Evolutionary conservation across 2,888 invertebrate genomes (phyloP).

Genomic region (Temnothorax ravouxi): DNA sequence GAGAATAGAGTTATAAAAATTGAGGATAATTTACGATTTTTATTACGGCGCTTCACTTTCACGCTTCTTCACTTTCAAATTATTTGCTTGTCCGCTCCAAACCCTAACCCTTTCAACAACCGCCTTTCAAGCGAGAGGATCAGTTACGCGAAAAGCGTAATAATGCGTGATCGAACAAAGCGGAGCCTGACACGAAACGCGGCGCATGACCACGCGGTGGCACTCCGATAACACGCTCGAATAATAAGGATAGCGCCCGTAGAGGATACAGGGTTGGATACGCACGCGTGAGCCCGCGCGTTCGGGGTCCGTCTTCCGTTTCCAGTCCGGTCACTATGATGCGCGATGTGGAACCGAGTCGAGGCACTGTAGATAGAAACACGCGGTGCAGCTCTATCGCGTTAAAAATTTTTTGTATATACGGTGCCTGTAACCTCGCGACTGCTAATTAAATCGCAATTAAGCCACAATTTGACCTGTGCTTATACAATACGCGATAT

Average conservation of each 20-base stretch:
- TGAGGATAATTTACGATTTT: neutral
- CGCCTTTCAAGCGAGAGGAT: neutral
- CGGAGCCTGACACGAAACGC: slow-evolving; percentile 12
- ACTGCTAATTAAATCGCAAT: neutral
- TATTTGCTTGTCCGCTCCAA: neutral
- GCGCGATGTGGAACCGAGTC: slow-evolving; percentile 50
- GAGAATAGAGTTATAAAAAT: neutral
- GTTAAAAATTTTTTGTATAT: neutral
- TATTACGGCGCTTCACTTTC: neutral
- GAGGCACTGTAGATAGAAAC: neutral
- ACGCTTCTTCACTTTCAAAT: neutral
- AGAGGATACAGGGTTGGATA: slow-evolving; percentile 86
- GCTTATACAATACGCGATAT: neutral
- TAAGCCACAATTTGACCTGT: neutral
- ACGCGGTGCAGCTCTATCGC: neutral
- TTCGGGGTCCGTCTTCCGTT: slow-evolving; percentile 85
- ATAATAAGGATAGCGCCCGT: slow-evolving; percentile 83
- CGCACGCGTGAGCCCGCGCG: slow-evolving; percentile 85
- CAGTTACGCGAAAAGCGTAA: neutral
- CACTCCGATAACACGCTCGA: slow-evolving; percentile 85
- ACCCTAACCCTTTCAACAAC: neutral
- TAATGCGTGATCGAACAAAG: slow-evolving; percentile 30
- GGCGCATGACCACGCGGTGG: slow-evolving; percentile 61
- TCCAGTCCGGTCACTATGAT: slow-evolving; percentile 71
- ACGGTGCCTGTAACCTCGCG: neutral